A percentile compares a stretch with the other conserved stretches of the same genome.
These are phyloP conservation scores for Conopomorpha cramerella DNA, from an alignment of 1,140 invertebrate genomes.

Conservation along the genomic window DNA sequence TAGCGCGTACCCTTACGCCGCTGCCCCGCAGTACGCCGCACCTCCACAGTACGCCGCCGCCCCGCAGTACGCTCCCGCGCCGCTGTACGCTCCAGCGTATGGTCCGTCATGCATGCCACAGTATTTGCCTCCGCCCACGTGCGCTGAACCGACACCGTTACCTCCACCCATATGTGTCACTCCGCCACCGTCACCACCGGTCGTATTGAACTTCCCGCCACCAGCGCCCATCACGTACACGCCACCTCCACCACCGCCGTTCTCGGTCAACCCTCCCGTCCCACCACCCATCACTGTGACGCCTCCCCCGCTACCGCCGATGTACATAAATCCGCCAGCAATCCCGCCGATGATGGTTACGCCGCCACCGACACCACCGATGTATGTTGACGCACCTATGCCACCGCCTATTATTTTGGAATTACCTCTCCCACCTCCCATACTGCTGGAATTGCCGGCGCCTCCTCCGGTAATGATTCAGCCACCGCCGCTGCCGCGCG, in stretches of 20 bases:
- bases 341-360: slow-evolving; percentile 36
- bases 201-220: slow-evolving; percentile 25
- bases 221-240: slow-evolving; percentile 17
- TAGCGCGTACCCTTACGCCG: no score
- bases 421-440: slow-evolving; percentile 25
- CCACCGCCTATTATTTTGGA: slow-evolving; percentile 30
- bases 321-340: slow-evolving; percentile 24
- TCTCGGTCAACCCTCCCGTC: slow-evolving; percentile 20
- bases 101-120: no score
- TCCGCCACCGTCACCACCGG: slow-evolving; percentile 24
- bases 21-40: no score
- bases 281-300: slow-evolving; percentile 27
- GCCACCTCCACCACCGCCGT: slow-evolving; percentile 3
- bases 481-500: slow-evolving; percentile 24
- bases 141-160: slow-evolving; percentile 12
- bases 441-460: slow-evolving; percentile 29
- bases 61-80: not conserved
- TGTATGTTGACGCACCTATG: slow-evolving; percentile 29
- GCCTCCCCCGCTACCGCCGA: slow-evolving; percentile 23
- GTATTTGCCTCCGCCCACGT: not conserved
- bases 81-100: no score
- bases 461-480: slow-evolving; percentile 30
- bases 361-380: slow-evolving; percentile 25
- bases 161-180: slow-evolving; percentile 16
- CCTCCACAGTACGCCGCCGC: no score